Evolutionary conservation across 2,888 invertebrate species (phyloP), one percentile per base, ranked within the genome.

Genomic region (Oscheius sp.): DNA sequence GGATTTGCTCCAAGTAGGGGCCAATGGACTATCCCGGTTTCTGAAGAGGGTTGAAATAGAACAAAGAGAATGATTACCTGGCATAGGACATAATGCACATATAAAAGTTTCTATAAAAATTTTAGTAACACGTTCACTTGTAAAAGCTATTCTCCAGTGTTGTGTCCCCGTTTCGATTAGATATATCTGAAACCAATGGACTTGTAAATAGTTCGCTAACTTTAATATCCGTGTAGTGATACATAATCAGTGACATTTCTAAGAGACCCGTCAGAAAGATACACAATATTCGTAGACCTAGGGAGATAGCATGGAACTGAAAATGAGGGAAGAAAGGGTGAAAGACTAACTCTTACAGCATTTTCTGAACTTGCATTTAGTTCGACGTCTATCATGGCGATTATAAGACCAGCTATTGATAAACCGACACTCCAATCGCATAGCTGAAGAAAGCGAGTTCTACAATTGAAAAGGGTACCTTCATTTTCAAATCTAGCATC

Each of bases 101-200:
- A 98, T 93, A 82, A 92, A 89, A 85, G 98, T 90, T 89, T 98
- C 97, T 86, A 94, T 90, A 1, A 75, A 20, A 2, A 73, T 67
- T 75, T 87, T 87, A 36, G 86, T 91, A 88, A 95, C 92, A 88
- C 97, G 91, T 89, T 94, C 94, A 92, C 93, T 94, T 82, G 96
- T 96, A 93, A 98, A 95, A 86, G 96, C 96, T 89, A 98, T 96
- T 87, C 96, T 91, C 96, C 97, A 97, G 90, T 97, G 96, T 88
- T 97, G 95, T 80, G 96, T 95, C 90, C 97, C 97, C 90, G 98
- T 98, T 91, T 98, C 97, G 89, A 97, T 95, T 92, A 97, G 95
- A 90, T 97, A 96, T 90, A 98, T 91, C 96, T 98, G 91, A 49
- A 90, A 68, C 32, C 2, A 2, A n/a, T 33, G 26, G 44, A n/a